Base-by-base conservation (phyloP, 1,140 invertebrate species). In the Platyscapa corneri region DNA sequence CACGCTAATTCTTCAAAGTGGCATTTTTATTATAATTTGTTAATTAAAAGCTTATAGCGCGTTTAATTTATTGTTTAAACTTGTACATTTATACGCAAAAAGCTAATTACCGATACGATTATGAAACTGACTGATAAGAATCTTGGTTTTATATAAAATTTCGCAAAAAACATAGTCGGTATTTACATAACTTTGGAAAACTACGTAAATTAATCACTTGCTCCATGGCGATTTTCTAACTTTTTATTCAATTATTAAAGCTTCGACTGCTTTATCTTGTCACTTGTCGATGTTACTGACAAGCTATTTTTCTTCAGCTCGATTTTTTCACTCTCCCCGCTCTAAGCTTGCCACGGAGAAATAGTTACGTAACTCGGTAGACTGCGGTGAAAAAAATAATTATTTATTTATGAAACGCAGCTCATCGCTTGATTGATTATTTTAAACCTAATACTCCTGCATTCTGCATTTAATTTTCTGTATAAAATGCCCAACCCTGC, bases 231-330 rank as follows among this genome's bases (percentile, higher is more conserved):
- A 64, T 64, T 64, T 34, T 67, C 10, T 8, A 32, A 34, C 1
- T 32, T 16, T 32, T 30, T 16, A 67, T 67, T 16, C n/a, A 42
- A 20, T n/a, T 20, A 83, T n/a, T 75, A 75, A 83, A 46, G 76
- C 64, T 49, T 76, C 53, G 74, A 82, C 76, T 83, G 76, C 53
- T 77, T 76, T 83, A 77, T 83, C 72, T 77, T 18, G 34, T 83
- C 39, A 14, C 14, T 32, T 42, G 76, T 76, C 82, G 27, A 39
- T 46, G 39, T 39, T 18, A 75, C 20, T 64, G 37, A 74, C 67
- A 74, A 70, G 1, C 18, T 56, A 27, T 60, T 23, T 60, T 60
- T 60, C 3, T 27, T 27, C 3, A 27, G 2, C 10, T 60, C 27
- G 3, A 27, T 60, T 3, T 60, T 60, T 14, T 60, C 49, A 10